Evolutionary conservation across 2,113 vertebrate genomes (phyloP).

Genomic region (Poicephalus meyeri): DNA sequence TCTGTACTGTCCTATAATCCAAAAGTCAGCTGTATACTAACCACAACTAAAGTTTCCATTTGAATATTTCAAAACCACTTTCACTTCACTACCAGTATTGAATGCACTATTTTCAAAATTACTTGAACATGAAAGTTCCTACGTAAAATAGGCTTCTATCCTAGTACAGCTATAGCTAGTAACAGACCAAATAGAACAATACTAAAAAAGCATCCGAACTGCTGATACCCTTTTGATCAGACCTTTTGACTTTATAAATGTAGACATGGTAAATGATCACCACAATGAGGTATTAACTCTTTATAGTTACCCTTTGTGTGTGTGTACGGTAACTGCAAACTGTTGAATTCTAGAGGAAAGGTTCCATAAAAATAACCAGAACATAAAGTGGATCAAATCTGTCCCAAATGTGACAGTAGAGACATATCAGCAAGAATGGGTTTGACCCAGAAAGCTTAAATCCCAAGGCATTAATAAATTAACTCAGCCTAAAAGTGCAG

Average conservation of each 20-base stretch:
- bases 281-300: neutral
- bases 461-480: neutral
- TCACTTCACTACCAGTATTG: neutral
- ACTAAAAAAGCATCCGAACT: neutral
- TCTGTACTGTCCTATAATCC: neutral
- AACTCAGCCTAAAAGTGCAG: neutral
- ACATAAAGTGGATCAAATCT: neutral
- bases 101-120: neutral
- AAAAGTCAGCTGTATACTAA: neutral
- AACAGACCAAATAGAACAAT: neutral
- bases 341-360: neutral
- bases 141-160: neutral
- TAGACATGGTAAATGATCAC: neutral
- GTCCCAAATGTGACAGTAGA: neutral
- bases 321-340: neutral
- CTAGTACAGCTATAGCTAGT: neutral
- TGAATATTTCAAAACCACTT: neutral
- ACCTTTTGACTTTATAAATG: neutral
- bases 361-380: neutral
- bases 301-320: neutral
- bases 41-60: neutral
- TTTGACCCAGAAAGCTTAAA: neutral
- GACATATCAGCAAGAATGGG: neutral
- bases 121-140: neutral
- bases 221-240: neutral